Base-by-base conservation (phyloP, 2,888 invertebrate genomes). In the Melipona bicolor region DNA sequence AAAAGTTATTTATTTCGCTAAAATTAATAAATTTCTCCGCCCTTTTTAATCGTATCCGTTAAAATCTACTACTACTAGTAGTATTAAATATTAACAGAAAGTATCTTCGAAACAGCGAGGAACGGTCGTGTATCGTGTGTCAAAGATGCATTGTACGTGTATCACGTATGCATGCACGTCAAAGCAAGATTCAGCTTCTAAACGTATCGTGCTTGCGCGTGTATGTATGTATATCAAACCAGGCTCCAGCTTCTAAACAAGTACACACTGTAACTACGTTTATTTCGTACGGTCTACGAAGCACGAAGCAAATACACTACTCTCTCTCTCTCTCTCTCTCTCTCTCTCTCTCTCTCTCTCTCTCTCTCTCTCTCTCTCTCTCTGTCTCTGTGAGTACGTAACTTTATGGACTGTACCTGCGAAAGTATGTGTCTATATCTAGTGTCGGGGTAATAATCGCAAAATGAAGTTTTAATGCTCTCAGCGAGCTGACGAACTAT, bases 271-370 rank as follows among this genome's bases (percentile, higher is more conserved):
- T 13, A 36, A 52, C 61, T 43, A 43, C 43, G 43, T 81, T 77
- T 54, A 49, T 76, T 76, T 79, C 43, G 19, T 77, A 79, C 27
- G 79, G 76, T 70, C 65, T 65, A 27, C 59, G 65, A 71, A 80
- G 76, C 70, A 74, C 54, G 68, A 76, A 59, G 49, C 17, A 76
- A 74, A 67, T 64, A 69, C 24, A 32, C 21, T 68, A 19, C 24
- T 54, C 9, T 43, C 43, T 43, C 24, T 24, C 24, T 24, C 24
- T 24, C 24, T 36, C 9, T 36, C 36, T 43, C 36, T 43, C 43
- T 43, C 2, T 43, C 43, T 9, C 52, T 9, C 9, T 36, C 36
- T 43, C 36, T 43, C 43, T 43, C 2, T 43, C 43, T 9, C 52
- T 9, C 24, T 54, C 9, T 43, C 43, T 43, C 24, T 24, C 24